Percentiles rank a stretch among this genome's conserved stretches.
phyloP scores from a whole-genome alignment of 2,888 invertebrate species.

The Leistus spinibarbis region DNA sequence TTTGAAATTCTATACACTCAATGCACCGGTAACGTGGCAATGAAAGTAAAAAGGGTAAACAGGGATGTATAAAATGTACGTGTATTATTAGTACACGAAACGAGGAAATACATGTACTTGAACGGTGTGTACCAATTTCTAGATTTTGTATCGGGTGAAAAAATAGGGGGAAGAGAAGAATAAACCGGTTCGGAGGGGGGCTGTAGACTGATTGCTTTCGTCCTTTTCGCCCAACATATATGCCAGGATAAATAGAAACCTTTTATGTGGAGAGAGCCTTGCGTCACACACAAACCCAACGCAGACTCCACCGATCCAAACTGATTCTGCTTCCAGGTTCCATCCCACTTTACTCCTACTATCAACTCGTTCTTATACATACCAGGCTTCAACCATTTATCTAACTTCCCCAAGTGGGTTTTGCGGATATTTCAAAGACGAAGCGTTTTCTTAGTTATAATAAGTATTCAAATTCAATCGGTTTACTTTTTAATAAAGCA shows the following conservation, averaged over 20 bases:
- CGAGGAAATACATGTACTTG: background rate
- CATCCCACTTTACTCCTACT: background rate
- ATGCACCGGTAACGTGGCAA: too few species aligned
- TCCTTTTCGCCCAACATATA: constrained; percentile 54
- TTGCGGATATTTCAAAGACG: background rate
- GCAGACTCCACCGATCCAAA: constrained; percentile 28
- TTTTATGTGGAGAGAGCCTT: constrained; percentile 47
- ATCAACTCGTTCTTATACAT: too few species aligned
- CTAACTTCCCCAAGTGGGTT: background rate
- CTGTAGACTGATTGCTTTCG: constrained; percentile 54
- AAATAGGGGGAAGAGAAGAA: background rate
- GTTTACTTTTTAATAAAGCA: too few species aligned
- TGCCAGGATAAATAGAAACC: constrained; percentile 54
- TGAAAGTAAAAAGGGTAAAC: too few species aligned
- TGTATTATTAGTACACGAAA: background rate
- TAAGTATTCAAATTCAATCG: too few species aligned
- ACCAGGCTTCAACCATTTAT: background rate
- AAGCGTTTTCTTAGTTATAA: background rate
- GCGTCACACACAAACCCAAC: constrained; percentile 20
- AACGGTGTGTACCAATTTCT: constrained; percentile 24
- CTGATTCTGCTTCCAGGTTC: constrained; percentile 6
- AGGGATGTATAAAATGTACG: background rate
- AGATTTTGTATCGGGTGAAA: background rate
- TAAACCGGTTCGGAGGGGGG: constrained; percentile 21
- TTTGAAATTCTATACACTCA: too few species aligned